Conservation (phyloP, 2,113 vertebrate genomes). For the Chrysemys picta region DNA sequence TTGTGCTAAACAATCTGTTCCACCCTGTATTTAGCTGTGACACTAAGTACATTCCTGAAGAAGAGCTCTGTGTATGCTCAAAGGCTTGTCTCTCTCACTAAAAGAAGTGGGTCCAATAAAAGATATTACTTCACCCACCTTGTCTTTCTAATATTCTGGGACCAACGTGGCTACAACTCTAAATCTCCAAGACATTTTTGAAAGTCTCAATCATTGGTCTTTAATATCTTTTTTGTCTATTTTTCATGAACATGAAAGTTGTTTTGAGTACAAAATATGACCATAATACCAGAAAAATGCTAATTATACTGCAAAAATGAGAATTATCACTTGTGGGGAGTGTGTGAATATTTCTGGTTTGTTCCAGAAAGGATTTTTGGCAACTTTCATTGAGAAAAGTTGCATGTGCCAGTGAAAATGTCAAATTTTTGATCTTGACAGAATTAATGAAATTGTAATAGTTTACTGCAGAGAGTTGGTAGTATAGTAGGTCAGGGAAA, state of each 20-base stretch:
- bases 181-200: background rate
- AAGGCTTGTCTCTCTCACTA: background rate
- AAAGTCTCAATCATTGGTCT: background rate
- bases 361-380: background rate
- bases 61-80: background rate
- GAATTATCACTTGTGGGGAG: background rate
- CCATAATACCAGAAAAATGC: background rate
- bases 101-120: background rate
- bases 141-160: background rate
- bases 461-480: background rate
- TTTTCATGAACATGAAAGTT: background rate
- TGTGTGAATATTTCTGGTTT: background rate
- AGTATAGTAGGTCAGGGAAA: background rate
- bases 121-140: background rate
- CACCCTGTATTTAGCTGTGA: background rate
- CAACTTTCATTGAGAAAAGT: background rate
- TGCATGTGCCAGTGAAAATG: background rate
- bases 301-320: background rate
- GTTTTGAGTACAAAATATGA: background rate
- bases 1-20: background rate
- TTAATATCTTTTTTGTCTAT: background rate
- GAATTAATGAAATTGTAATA: background rate
- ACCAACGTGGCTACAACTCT: background rate
- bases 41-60: background rate
- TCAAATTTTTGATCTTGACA: background rate